phyloP scores from a whole-genome alignment of 2,113 vertebrate genomes.

The Balaenoptera acutorostrata region DNA sequence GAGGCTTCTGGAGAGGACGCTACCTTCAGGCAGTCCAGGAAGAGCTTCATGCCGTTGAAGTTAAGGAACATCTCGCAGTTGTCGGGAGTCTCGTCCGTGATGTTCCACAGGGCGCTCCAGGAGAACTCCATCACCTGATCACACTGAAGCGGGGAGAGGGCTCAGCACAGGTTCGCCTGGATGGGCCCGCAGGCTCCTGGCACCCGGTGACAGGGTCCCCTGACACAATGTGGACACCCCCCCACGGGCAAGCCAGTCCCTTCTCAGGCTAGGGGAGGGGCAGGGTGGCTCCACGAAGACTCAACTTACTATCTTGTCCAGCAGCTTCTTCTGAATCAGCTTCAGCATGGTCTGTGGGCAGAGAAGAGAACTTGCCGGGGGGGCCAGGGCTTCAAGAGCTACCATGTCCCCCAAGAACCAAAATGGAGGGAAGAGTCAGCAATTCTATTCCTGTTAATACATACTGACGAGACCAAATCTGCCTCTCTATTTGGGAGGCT shows the following conservation, averaged over 20 bases:
- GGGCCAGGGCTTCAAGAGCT: not conserved
- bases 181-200: not conserved
- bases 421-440: not conserved
- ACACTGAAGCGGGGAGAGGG: constrained; percentile 79
- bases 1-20: not conserved
- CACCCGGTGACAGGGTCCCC: not conserved
- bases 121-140: constrained; percentile 99
- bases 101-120: constrained; percentile 99
- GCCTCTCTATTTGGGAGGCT: not conserved
- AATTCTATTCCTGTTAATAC: fast-evolving
- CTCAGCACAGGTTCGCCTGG: not conserved
- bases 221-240: not conserved
- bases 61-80: constrained; percentile 99
- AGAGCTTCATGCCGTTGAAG: constrained; percentile 96
- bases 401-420: not conserved
- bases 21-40: constrained; percentile 96
- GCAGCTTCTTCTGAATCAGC: constrained; percentile 96
- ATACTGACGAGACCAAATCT: not conserved
- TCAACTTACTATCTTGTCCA: constrained; percentile 91
- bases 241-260: not conserved
- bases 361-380: constrained; percentile 13
- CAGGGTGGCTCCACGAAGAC: not conserved
- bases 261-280: not conserved
- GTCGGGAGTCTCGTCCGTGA: constrained; percentile 97
- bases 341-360: constrained; percentile 93